phyloP scores from a whole-genome alignment of 2,113 vertebrate species.

The Tychaedon coryphoeus region DNA sequence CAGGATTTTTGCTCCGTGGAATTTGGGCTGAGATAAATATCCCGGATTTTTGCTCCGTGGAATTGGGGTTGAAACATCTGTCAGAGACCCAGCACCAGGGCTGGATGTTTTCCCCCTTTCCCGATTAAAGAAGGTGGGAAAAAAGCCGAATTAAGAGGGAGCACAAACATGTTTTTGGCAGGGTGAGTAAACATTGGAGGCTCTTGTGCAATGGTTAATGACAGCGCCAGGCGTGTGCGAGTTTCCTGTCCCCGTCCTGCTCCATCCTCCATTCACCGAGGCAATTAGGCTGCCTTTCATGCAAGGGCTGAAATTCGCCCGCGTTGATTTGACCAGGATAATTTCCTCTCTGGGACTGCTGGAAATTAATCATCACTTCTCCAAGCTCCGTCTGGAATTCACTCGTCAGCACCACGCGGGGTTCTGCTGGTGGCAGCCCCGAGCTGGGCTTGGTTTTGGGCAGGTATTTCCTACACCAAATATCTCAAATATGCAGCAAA shows the following conservation, averaged over 20 bases:
- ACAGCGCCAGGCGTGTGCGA: slow-evolving; percentile 24
- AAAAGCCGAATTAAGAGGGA: neutral
- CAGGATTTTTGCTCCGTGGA: no score
- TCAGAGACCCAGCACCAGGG: neutral
- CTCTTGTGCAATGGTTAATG: slow-evolving; percentile 61
- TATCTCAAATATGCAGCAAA: neutral
- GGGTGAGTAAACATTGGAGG: slow-evolving; percentile 45
- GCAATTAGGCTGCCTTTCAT: slow-evolving; percentile 42
- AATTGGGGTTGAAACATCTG: rapidly evolving
- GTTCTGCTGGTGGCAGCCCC: neutral
- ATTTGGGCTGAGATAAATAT: neutral
- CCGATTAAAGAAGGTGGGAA: neutral
- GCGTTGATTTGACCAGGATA: slow-evolving; percentile 34
- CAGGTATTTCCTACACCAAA: slow-evolving; percentile 16
- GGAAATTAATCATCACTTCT: slow-evolving; percentile 42
- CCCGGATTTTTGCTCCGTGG: rapidly evolving
- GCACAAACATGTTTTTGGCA: slow-evolving; percentile 51
- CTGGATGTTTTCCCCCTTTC: neutral
- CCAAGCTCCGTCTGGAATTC: neutral
- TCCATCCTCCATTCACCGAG: neutral
- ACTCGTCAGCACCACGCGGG: neutral
- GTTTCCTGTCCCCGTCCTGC: slow-evolving; percentile 38
- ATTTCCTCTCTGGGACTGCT: slow-evolving; percentile 56
- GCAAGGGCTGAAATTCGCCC: slow-evolving; percentile 26
- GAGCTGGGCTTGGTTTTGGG: neutral